These are phyloP conservation scores for Manis pentadactyla DNA, from an alignment of 2,797 vertebrate species.

Conservation along the genomic window DNA sequence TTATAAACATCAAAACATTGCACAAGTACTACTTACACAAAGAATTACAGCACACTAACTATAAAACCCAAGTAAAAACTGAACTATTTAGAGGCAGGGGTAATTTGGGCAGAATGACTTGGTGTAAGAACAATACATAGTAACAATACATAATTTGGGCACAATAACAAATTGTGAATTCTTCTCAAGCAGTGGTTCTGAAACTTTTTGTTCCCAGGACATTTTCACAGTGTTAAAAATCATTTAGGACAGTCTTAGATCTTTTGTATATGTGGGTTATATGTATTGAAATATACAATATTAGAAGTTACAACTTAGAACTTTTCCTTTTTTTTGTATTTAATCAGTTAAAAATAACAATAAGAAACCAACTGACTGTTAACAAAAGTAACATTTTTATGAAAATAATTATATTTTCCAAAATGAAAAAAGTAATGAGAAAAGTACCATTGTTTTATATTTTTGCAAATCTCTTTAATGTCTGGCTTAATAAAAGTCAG, in stretches of 20 bases:
- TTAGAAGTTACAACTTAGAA: background rate
- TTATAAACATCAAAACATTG: conserved; percentile 64
- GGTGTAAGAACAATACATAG: no score
- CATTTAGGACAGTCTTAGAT: background rate
- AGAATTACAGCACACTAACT: conserved; percentile 41
- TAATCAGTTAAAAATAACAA: conserved; percentile 43
- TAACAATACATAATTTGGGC: background rate
- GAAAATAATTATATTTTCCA: conserved; percentile 42
- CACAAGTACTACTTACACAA: conserved; percentile 47
- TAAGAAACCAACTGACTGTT: background rate
- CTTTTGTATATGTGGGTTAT: background rate
- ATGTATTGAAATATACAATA: background rate
- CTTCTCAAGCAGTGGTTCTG: background rate
- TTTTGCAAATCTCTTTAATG: conserved; percentile 16
- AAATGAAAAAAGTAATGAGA: background rate
- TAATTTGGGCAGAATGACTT: background rate
- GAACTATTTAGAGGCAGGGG: conserved; percentile 1
- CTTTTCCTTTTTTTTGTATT: background rate
- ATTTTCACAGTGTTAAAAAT: conserved; percentile 9
- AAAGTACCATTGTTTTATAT: background rate
- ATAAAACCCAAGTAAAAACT: conserved; percentile 48
- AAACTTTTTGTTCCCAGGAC: conserved; percentile 30
- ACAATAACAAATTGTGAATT: background rate
- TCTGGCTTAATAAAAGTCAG: conserved; percentile 35
- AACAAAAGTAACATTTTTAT: conserved; percentile 40